Percentiles rank a stretch among this genome's conserved stretches.
Conservation (phyloP, 2,113 vertebrate species). For the Hippolais icterina region DNA sequence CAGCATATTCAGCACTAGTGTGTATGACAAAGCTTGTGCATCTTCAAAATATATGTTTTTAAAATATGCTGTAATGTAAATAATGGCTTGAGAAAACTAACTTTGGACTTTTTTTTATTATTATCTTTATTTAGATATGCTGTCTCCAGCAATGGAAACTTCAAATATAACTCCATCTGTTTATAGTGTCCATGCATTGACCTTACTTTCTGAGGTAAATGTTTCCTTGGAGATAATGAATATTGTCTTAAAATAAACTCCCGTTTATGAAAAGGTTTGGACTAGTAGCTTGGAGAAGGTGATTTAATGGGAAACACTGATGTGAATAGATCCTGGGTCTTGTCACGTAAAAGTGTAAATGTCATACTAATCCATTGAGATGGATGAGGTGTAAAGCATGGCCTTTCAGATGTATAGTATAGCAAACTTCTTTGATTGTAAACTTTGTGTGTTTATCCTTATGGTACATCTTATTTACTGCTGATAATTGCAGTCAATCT, state of each 20-base stretch:
- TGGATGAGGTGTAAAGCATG: neutral
- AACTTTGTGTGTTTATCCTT: neutral
- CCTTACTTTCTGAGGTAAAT: slow-evolving; percentile 93
- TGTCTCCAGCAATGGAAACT: slow-evolving; percentile 92
- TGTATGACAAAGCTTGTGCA: neutral
- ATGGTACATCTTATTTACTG: neutral
- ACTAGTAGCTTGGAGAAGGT: neutral
- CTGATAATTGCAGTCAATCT: neutral
- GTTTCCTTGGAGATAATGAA: neutral
- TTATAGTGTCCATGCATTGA: slow-evolving; percentile 96
- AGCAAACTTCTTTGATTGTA: neutral
- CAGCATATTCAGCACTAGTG: neutral
- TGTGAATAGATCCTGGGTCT: neutral
- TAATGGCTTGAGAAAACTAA: neutral
- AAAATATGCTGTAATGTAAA: neutral
- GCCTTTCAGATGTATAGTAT: neutral
- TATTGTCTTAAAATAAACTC: neutral
- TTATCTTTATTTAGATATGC: slow-evolving; percentile 85
- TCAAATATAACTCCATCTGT: slow-evolving; percentile 95
- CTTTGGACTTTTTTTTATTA: neutral
- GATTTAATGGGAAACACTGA: neutral
- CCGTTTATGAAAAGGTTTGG: neutral
- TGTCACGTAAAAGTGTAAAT: neutral
- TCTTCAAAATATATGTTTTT: neutral
- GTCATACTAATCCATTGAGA: neutral